phyloP scores from a whole-genome alignment of 1,140 invertebrate genomes.

The Brachionus sp. region DNA sequence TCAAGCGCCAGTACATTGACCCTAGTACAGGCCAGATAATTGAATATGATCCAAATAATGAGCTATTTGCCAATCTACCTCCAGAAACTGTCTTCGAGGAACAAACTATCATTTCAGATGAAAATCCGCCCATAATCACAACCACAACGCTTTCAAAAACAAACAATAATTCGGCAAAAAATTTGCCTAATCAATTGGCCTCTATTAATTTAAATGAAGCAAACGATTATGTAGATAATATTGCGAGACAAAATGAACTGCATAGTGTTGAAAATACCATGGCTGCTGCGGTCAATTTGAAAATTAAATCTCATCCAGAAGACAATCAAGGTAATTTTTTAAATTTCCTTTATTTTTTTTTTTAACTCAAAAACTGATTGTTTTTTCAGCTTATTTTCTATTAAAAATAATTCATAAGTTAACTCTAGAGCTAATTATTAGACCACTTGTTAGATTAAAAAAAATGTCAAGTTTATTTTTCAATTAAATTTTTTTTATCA shows the following conservation, averaged over 20 bases:
- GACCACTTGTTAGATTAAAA: too few relatives aligned
- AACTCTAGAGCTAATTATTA: too few relatives aligned
- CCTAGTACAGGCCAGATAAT: slow-evolving; percentile 25
- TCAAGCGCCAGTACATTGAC: slow-evolving; percentile 29
- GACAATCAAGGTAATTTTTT: slow-evolving; percentile 22
- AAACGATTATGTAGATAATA: slow-evolving; percentile 16
- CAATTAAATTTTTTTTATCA: too few relatives aligned
- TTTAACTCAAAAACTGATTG: too few relatives aligned
- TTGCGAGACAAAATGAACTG: neutral
- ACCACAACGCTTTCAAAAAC: slow-evolving; percentile 14
- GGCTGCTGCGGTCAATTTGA: slow-evolving; percentile 1
- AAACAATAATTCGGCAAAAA: neutral
- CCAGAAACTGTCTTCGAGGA: slow-evolving; percentile 44
- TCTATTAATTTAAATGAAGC: neutral
- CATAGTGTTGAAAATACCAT: neutral
- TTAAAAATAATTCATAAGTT: too few relatives aligned
- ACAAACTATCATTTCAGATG: slow-evolving; percentile 39
- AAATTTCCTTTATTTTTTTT: too few relatives aligned
- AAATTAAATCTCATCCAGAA: slow-evolving; percentile 42
- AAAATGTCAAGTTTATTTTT: too few relatives aligned
- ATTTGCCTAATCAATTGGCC: neutral
- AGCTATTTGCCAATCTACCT: slow-evolving; percentile 40
- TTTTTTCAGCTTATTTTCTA: too few relatives aligned
- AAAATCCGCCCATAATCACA: slow-evolving; percentile 25
- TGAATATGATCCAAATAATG: slow-evolving; percentile 40